These are phyloP conservation scores for Diplosoma virens DNA, from an alignment of 23 tunicate species.

Conservation along the genomic window DNA sequence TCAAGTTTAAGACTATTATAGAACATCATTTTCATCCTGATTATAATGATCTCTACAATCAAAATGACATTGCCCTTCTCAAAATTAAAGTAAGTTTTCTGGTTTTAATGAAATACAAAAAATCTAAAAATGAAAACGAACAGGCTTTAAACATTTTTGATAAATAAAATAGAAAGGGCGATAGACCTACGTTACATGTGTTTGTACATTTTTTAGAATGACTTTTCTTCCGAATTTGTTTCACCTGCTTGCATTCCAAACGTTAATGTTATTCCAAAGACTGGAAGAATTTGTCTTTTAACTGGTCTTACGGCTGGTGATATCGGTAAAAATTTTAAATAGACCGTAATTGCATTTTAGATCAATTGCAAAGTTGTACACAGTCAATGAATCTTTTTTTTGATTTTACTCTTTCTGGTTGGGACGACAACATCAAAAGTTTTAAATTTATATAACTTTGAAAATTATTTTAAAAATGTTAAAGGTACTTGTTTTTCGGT, in stretches of 20 bases:
- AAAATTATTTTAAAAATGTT: too few species aligned
- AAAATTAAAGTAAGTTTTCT: constrained; percentile 41
- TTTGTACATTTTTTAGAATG: neutral
- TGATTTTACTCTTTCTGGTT: neutral
- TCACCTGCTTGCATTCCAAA: constrained; percentile 60
- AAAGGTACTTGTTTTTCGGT: too few species aligned
- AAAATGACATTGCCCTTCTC: constrained; percentile 48
- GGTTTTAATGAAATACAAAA: neutral
- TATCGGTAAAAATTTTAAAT: constrained; percentile 9
- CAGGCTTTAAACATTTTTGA: too few species aligned
- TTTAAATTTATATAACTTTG: too few species aligned
- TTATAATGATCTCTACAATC: constrained; percentile 53
- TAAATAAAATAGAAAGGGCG: too few species aligned
- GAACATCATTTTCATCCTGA: constrained; percentile 38
- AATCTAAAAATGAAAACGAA: too few species aligned
- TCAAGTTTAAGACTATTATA: neutral
- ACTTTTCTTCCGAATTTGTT: neutral
- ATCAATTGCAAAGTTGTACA: too few species aligned
- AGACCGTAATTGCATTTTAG: too few species aligned
- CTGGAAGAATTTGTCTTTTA: constrained; percentile 31
- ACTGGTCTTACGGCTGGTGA: constrained; percentile 59
- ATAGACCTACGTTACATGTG: too few species aligned
- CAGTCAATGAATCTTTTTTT: neutral
- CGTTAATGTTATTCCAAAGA: constrained; percentile 46
- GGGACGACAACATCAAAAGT: too few species aligned